phyloP scores from a whole-genome alignment of 2,113 vertebrate genomes.

The Nothocercus julius region DNA sequence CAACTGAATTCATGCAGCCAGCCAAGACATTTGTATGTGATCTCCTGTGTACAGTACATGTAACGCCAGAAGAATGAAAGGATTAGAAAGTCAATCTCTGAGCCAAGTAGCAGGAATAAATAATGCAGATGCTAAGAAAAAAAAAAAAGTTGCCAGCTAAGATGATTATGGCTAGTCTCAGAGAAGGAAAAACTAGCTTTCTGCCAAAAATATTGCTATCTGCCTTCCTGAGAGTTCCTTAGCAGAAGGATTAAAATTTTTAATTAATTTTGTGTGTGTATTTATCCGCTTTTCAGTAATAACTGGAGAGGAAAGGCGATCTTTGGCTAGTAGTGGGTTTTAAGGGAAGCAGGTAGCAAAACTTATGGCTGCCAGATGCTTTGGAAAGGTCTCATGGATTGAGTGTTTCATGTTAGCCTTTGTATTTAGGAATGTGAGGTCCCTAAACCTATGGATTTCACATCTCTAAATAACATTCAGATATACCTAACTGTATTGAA shows the following conservation, averaged over 20 bases:
- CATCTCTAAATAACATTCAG: background rate
- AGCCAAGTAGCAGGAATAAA: conserved; percentile 28
- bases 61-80: conserved; percentile 18
- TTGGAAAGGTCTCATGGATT: background rate
- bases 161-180: background rate
- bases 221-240: background rate
- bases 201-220: background rate
- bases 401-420: background rate
- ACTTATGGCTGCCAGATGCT: background rate
- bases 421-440: background rate
- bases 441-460: background rate
- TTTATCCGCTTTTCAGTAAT: background rate
- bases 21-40: background rate
- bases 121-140: background rate
- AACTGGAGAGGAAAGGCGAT: background rate
- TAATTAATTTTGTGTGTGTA: background rate
- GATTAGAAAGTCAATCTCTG: conserved; percentile 1
- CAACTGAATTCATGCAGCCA: background rate
- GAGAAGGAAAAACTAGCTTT: background rate
- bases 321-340: background rate
- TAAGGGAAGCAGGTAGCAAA: background rate
- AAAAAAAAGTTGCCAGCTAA: conserved; percentile 3
- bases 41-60: background rate
- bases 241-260: background rate
- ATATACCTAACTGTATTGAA: background rate